Conservation (phyloP, 2,797 vertebrate species). For the Hippocampus kuda region DNA sequence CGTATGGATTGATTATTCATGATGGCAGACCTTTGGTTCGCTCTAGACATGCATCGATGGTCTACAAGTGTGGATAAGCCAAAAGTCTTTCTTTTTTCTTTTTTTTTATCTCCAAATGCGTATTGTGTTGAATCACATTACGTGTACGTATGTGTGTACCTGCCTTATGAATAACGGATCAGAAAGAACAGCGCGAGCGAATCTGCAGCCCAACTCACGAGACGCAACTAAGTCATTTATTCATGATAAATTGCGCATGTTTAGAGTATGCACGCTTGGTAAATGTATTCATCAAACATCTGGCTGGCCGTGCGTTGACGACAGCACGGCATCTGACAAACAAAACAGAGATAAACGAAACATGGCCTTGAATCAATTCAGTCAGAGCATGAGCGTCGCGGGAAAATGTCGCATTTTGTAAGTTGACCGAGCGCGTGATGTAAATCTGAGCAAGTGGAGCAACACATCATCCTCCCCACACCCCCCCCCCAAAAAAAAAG, state of each 20-base stretch:
- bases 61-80: neutral
- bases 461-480: neutral
- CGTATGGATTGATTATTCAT: neutral
- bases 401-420: neutral
- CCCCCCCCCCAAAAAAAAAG: neutral
- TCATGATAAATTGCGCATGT: no score
- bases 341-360: neutral
- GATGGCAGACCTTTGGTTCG: no score
- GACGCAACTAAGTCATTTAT: neutral
- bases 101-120: neutral
- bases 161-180: slow-evolving; percentile 41
- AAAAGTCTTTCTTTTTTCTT: neutral
- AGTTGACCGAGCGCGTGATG: neutral
- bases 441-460: neutral
- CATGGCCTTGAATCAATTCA: no score
- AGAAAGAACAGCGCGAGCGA: slow-evolving; percentile 10
- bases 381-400: no score
- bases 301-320: neutral
- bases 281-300: neutral
- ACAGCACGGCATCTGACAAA: neutral
- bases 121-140: slow-evolving; percentile 3
- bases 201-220: slow-evolving; percentile 10
- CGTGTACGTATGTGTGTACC: slow-evolving; percentile 3
- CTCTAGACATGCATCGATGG: neutral
- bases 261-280: no score